These are phyloP conservation scores for Bacillus rossius DNA, from an alignment of 1,140 invertebrate species.

Conservation along the genomic window DNA sequence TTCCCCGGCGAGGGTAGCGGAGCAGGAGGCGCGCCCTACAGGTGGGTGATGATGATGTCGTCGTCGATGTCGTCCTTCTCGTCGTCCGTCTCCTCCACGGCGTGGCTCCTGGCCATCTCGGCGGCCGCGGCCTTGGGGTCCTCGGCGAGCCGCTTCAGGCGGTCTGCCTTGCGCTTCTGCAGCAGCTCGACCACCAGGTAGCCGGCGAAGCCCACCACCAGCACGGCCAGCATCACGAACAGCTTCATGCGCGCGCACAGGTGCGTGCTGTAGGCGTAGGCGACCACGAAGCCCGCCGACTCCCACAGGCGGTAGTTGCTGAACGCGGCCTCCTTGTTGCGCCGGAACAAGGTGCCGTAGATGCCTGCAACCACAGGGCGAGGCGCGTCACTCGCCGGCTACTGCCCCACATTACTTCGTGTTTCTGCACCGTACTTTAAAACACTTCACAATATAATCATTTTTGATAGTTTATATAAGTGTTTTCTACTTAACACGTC, in stretches of 20 bases:
- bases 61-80: conserved; percentile 80
- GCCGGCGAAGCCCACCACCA: conserved; percentile 71
- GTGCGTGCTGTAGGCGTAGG: conserved; percentile 83
- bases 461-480: too few species aligned
- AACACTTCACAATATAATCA: too few species aligned
- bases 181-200: conserved; percentile 79
- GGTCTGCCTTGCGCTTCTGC: conserved; percentile 64
- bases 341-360: conserved; percentile 85
- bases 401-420: too few species aligned
- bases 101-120: conserved; percentile 34
- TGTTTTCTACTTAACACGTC: too few species aligned
- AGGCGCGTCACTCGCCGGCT: too few species aligned
- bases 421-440: too few species aligned
- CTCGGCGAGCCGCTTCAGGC: conserved; percentile 60
- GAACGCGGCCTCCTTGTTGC: conserved; percentile 93
- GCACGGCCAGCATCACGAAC: conserved; percentile 76
- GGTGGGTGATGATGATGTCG: conserved; percentile 77
- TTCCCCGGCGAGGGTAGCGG: too few species aligned
- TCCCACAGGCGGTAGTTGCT: conserved; percentile 95
- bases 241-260: conserved; percentile 87
- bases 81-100: conserved; percentile 66
- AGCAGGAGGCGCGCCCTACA: conserved; percentile 42
- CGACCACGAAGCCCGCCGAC: conserved; percentile 86
- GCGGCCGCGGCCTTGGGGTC: conserved; percentile 57
- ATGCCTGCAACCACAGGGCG: conserved; percentile 57